Percentiles rank a stretch among this genome's conserved stretches.
These are phyloP conservation scores for Rhinolophus sinicus DNA, from an alignment of 2,113 vertebrate genomes.

Conservation along the genomic window DNA sequence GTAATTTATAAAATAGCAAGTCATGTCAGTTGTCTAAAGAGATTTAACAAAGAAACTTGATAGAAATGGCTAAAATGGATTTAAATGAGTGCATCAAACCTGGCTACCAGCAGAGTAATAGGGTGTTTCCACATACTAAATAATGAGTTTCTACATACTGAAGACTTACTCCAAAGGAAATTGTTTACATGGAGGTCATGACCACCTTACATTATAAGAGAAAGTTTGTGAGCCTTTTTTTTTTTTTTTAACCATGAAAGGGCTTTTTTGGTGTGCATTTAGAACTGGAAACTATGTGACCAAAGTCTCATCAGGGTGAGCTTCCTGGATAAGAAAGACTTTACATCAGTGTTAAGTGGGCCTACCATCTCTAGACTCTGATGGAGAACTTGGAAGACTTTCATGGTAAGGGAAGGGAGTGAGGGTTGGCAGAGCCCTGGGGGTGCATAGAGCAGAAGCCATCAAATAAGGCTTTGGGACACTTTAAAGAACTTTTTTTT, in stretches of 20 bases:
- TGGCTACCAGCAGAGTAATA: not conserved
- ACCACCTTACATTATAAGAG: not conserved
- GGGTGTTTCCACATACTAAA: not conserved
- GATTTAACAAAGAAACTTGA: conserved; percentile 34
- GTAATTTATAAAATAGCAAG: not conserved
- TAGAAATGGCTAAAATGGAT: conserved; percentile 40
- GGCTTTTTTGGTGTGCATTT: not conserved
- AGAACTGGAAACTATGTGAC: not conserved
- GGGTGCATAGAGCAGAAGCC: not conserved
- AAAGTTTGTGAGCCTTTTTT: not conserved
- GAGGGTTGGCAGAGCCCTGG: not conserved
- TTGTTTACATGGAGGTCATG: not conserved
- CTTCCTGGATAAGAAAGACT: not conserved
- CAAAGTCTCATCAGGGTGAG: not conserved
- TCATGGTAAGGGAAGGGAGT: not conserved
- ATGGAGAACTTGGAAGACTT: not conserved
- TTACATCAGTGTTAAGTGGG: not conserved
- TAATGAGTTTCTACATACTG: not conserved
- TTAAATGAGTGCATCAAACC: not conserved
- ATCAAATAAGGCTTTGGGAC: not conserved
- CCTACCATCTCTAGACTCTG: not conserved
- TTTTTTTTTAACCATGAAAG: not conserved
- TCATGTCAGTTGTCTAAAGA: conserved; percentile 24
- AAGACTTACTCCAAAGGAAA: not conserved
- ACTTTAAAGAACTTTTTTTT: not conserved